Evolutionary conservation across 2,888 invertebrate species (phyloP).

Genomic region (Andrena flavipes): DNA sequence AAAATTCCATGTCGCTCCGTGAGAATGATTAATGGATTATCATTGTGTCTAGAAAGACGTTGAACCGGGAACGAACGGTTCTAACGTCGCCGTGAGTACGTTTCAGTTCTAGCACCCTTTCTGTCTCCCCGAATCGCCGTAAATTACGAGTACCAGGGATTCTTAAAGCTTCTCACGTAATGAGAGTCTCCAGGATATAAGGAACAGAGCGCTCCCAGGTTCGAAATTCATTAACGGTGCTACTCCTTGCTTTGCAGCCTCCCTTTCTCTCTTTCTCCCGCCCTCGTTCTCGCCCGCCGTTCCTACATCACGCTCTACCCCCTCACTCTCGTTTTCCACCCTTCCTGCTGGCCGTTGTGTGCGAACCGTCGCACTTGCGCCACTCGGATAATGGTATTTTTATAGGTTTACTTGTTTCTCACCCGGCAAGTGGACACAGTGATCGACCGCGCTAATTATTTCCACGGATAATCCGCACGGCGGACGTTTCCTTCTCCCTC

Average conservation of each 20-base stretch:
- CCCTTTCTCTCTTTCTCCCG: constrained; percentile 30
- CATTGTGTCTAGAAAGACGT: constrained; percentile 56
- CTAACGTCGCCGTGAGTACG: constrained; percentile 69
- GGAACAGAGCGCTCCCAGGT: constrained; percentile 69
- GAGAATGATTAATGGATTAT: constrained; percentile 73
- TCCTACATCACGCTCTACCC: constrained; percentile 19
- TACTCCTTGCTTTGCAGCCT: constrained; percentile 58
- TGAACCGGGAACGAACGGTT: constrained; percentile 68
- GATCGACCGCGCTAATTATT: constrained; percentile 74
- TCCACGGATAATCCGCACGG: constrained; percentile 65
- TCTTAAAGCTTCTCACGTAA: constrained; percentile 81
- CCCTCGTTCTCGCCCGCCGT: constrained; percentile 35
- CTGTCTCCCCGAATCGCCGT: constrained; percentile 70
- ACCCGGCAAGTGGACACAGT: constrained; percentile 61
- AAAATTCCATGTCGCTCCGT: constrained; percentile 28
- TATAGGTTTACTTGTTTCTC: constrained; percentile 73
- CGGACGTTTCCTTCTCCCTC: constrained; percentile 42
- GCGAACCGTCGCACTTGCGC: constrained; percentile 72
- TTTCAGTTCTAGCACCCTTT: constrained; percentile 68
- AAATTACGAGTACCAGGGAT: constrained; percentile 77
- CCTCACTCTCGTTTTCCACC: constrained; percentile 37
- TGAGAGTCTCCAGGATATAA: constrained; percentile 75
- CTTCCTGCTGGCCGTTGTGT: constrained; percentile 42
- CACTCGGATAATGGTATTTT: constrained; percentile 74
- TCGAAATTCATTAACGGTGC: constrained; percentile 78